A percentile compares a stretch with the other conserved stretches of the same genome.
phyloP scores from a whole-genome alignment of 2,888 invertebrate species.

The Alviniconcha strummeri region DNA sequence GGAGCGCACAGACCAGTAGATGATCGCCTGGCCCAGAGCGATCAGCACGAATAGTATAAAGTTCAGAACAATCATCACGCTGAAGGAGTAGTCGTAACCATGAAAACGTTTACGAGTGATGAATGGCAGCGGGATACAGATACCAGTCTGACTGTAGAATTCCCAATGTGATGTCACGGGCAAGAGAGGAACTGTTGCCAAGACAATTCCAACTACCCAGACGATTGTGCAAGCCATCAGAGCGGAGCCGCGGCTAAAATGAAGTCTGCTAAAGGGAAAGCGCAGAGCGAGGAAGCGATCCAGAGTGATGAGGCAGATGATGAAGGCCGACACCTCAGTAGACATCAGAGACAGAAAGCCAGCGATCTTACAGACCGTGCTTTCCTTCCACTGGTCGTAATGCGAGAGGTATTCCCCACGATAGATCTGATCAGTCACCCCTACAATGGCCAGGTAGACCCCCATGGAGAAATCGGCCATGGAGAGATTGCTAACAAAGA shows the following conservation, averaged over 20 bases:
- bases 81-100: slow-evolving; percentile 70
- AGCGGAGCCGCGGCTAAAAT: slow-evolving; percentile 52
- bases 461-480: slow-evolving; percentile 39
- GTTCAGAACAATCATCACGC: slow-evolving; percentile 38
- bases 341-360: slow-evolving; percentile 68
- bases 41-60: slow-evolving; percentile 64
- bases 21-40: slow-evolving; percentile 63
- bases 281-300: slow-evolving; percentile 80
- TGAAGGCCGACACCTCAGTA: slow-evolving; percentile 79
- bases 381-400: slow-evolving; percentile 49
- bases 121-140: slow-evolving; percentile 70
- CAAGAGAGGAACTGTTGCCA: slow-evolving; percentile 67
- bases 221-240: slow-evolving; percentile 47
- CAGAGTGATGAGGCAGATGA: slow-evolving; percentile 79
- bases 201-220: slow-evolving; percentile 57
- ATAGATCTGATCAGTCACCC: slow-evolving; percentile 50
- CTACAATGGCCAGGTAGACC: slow-evolving; percentile 50
- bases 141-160: slow-evolving; percentile 62
- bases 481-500: slow-evolving; percentile 31
- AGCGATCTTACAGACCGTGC: slow-evolving; percentile 48
- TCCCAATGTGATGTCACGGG: slow-evolving; percentile 48
- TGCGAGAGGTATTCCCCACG: slow-evolving; percentile 50
- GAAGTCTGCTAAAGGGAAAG: slow-evolving; percentile 75
- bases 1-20: slow-evolving; percentile 58
- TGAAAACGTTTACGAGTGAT: slow-evolving; percentile 60